Conservation (phyloP, 1,140 invertebrate genomes). For the Amphibalanus amphitrite region DNA sequence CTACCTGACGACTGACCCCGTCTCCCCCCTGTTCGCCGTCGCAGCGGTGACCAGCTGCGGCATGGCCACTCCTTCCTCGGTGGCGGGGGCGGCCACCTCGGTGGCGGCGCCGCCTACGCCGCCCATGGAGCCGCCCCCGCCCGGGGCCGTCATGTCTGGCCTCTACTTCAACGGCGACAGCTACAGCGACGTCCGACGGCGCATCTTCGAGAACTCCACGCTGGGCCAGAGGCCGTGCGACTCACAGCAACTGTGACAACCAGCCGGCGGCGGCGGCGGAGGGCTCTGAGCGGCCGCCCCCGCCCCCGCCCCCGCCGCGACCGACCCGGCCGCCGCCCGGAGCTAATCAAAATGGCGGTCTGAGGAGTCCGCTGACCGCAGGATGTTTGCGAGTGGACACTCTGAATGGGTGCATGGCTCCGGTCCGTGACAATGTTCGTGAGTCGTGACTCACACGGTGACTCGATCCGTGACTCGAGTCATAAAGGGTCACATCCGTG, state of each 20-base stretch:
- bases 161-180: conserved; percentile 1
- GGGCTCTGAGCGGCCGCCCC: not conserved
- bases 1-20: not conserved
- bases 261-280: too few relatives aligned
- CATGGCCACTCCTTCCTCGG: not conserved
- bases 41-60: not conserved
- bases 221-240: not conserved
- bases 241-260: not conserved
- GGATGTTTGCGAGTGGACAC: not conserved
- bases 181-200: not conserved
- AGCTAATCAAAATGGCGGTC: not conserved
- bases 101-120: not conserved
- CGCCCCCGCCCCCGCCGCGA: too few relatives aligned
- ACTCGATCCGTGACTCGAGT: too few relatives aligned
- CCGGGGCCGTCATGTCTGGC: not conserved
- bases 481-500: too few relatives aligned
- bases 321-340: too few relatives aligned
- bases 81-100: not conserved
- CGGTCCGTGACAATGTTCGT: too few relatives aligned
- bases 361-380: too few relatives aligned
- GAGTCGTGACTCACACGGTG: too few relatives aligned
- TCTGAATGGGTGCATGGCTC: not conserved
- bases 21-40: not conserved
- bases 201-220: not conserved
- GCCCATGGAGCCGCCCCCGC: not conserved